These are phyloP conservation scores for Actinopyga echinites DNA, from an alignment of 53 echinoderm and acorn worm species.

Conservation along the genomic window DNA sequence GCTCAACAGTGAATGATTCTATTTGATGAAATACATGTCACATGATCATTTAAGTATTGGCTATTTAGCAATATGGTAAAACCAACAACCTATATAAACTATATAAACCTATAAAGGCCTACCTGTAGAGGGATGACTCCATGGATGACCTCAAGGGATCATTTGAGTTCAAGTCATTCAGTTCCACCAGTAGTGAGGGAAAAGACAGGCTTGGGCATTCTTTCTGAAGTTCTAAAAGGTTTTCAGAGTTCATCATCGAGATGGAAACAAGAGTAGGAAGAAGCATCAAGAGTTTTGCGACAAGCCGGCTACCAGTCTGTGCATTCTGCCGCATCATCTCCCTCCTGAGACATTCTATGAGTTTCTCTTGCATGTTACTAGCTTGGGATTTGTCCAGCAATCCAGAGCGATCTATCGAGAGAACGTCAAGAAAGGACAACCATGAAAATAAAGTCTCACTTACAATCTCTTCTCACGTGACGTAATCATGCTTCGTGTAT, in stretches of 20 bases:
- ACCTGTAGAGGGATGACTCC: not conserved
- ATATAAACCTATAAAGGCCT: too few relatives aligned
- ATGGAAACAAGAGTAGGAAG: conserved; percentile 76
- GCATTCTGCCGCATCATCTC: conserved; percentile 73
- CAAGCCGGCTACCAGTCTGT: conserved; percentile 56
- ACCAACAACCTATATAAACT: too few relatives aligned
- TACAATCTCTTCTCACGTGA: too few relatives aligned
- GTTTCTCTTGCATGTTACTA: conserved; percentile 70
- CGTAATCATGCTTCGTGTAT: too few relatives aligned
- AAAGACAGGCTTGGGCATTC: conserved; percentile 67
- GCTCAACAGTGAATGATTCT: too few relatives aligned
- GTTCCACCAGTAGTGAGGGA: conserved; percentile 78
- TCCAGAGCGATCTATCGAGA: conserved; percentile 75
- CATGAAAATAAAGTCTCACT: too few relatives aligned
- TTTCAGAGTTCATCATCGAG: conserved; percentile 85
- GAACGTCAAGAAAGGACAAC: not conserved
- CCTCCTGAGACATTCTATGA: conserved; percentile 82
- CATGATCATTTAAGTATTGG: too few relatives aligned
- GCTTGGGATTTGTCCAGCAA: conserved; percentile 64
- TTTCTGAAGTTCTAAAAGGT: conserved; percentile 72
- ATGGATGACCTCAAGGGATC: not conserved
- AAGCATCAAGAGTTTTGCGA: conserved; percentile 80
- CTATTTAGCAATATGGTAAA: too few relatives aligned
- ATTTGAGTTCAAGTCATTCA: conserved; percentile 66
- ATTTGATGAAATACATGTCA: too few relatives aligned